Evolutionary conservation across 2,797 vertebrate species (phyloP), one percentile per base, ranked within the genome.

Genomic region (Chloroceryle inda): DNA sequence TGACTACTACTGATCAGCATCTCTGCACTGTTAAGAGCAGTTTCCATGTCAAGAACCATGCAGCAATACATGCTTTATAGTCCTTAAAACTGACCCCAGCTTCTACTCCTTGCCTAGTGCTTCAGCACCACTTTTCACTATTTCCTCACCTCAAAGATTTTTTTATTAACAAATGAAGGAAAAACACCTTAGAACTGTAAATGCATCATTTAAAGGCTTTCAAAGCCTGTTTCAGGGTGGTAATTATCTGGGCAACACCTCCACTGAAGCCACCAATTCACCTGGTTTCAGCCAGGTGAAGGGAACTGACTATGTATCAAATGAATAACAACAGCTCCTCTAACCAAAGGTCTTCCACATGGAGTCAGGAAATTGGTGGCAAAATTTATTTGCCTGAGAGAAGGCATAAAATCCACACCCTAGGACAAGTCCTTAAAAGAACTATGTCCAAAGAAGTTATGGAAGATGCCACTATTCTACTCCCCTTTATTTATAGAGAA

Each of bases 251-350:
- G 16, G 37, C 38, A 84, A 38, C 8, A 9, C 10, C 31, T 72
- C 13, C 22, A 37, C 55, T 33, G n/a, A 56, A 56, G 53, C 53
- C 53, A 55, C 5, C 13, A 38, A 12, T 53, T 69, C 85, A 23
- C 40, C 29, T n/a, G 24, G 11, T 33, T 88, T 81, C 47, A 75
- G 11, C 13, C 71, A 56, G 21, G 10, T 53, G 10, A 63, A 13
- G 14, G 68, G 7, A 27, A 29, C 6, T 58, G 17, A 22, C 11
- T 29, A 0, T 6, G 1, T 52, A 45, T 20, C 13, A 16, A 17
- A 78, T 9, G 22, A 66, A 21, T 49, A 47, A 12, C 2, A 66
- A 56, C 42, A 64, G 44, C 35, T 69, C 66, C 40, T 24, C 5
- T 59, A 55, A 40, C 5, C 7, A 33, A 5, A 15, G 12, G 47